Evolutionary conservation across 2,113 vertebrate genomes (phyloP).

Genomic region (Malurus elegans): DNA sequence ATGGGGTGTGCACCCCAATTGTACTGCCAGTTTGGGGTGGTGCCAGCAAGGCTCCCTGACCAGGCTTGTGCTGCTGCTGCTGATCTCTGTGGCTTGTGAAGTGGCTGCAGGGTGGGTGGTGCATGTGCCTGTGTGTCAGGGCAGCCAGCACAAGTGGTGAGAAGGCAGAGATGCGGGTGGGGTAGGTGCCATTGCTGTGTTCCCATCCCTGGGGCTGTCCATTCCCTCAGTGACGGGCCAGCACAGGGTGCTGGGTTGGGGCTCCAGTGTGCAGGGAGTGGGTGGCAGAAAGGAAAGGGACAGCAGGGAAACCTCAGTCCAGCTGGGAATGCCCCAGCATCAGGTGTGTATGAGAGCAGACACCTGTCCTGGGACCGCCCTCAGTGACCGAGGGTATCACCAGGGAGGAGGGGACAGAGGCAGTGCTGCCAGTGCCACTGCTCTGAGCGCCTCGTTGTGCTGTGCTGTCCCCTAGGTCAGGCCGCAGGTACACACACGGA

Average conservation of each 20-base stretch:
- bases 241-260: background rate
- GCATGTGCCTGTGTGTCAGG: accelerated
- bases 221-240: background rate
- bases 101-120: background rate
- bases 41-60: background rate
- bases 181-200: background rate
- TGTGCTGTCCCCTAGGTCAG: constrained; percentile 69
- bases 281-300: background rate
- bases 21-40: accelerated
- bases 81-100: background rate
- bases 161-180: background rate
- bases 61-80: accelerated
- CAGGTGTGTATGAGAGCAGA: background rate
- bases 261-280: background rate
- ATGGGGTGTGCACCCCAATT: accelerated
- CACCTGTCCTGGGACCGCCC: background rate
- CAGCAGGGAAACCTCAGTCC: background rate
- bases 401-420: background rate
- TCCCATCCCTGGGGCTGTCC: background rate
- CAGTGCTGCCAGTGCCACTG: background rate
- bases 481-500: constrained; percentile 58
- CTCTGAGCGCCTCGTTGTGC: background rate
- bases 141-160: background rate
- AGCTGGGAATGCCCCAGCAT: background rate
- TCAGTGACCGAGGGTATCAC: accelerated